These are phyloP conservation scores for Cyanistes caeruleus DNA, from an alignment of 2,113 vertebrate genomes.

Conservation along the genomic window DNA sequence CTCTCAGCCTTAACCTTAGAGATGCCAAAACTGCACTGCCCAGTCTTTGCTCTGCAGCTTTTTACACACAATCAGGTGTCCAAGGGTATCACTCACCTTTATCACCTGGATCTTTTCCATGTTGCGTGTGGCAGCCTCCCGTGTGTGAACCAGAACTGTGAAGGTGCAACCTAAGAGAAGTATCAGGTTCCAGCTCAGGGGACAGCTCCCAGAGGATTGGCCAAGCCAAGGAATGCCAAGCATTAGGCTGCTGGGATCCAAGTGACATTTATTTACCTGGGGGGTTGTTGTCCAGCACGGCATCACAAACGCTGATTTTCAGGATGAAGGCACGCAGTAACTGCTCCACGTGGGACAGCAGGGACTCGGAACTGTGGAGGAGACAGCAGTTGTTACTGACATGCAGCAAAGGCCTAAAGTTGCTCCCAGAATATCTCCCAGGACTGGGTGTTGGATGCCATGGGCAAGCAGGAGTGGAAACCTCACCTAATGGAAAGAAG, in stretches of 20 bases:
- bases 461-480: background rate
- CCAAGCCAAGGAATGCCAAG: background rate
- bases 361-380: slow-evolving; percentile 85
- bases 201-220: background rate
- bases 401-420: background rate
- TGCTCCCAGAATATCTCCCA: background rate
- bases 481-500: slow-evolving; percentile 90
- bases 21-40: background rate
- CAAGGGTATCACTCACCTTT: slow-evolving; percentile 79
- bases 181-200: background rate
- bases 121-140: slow-evolving; percentile 93
- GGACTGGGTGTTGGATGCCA: background rate
- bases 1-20: background rate
- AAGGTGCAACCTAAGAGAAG: slow-evolving; percentile 88
- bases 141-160: slow-evolving; percentile 94
- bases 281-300: slow-evolving; percentile 95
- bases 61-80: background rate
- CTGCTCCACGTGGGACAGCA: slow-evolving; percentile 94
- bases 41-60: background rate
- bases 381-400: background rate
- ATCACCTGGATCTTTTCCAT: slow-evolving; percentile 99
- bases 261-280: slow-evolving; percentile 81
- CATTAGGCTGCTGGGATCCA: background rate
- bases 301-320: slow-evolving; percentile 97
- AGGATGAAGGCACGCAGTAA: slow-evolving; percentile 94